These are phyloP conservation scores for Protobothrops mucrosquamatus DNA, from an alignment of 2,113 vertebrate species.

Conservation along the genomic window DNA sequence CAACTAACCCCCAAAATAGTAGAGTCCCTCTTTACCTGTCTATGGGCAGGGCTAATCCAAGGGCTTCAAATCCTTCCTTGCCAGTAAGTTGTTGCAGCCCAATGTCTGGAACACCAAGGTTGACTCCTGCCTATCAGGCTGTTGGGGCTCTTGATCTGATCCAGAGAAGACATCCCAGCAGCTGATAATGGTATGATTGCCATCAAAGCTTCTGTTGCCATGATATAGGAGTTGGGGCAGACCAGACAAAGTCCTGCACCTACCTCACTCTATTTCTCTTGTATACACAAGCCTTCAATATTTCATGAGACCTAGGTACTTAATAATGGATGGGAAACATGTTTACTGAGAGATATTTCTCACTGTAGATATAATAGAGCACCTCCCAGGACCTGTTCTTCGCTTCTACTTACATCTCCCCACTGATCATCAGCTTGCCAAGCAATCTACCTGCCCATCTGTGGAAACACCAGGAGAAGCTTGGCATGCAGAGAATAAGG, in stretches of 20 bases:
- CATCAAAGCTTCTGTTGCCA: background rate
- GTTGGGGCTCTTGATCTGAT: background rate
- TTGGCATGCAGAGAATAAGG: background rate
- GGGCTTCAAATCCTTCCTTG: background rate
- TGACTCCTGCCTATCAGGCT: background rate
- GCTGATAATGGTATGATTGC: background rate
- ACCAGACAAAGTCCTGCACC: background rate
- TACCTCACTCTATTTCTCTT: background rate
- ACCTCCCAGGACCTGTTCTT: conserved; percentile 29
- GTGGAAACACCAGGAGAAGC: background rate
- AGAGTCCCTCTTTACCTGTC: background rate
- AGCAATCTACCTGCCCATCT: conserved; percentile 4
- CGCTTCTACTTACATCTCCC: conserved; percentile 22
- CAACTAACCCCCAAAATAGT: background rate
- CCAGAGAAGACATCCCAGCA: background rate
- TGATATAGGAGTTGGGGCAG: background rate
- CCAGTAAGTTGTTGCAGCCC: background rate
- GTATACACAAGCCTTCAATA: conserved; percentile 8
- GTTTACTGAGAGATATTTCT: conserved; percentile 20
- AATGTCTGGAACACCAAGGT: background rate
- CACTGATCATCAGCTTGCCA: background rate
- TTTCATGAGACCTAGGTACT: conserved; percentile 24
- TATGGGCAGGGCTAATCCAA: background rate
- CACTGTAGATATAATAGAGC: conserved; percentile 4
- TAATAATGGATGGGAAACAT: conserved; percentile 38